phyloP scores from a whole-genome alignment of 2,113 vertebrate genomes.

The Pedetes capensis region DNA sequence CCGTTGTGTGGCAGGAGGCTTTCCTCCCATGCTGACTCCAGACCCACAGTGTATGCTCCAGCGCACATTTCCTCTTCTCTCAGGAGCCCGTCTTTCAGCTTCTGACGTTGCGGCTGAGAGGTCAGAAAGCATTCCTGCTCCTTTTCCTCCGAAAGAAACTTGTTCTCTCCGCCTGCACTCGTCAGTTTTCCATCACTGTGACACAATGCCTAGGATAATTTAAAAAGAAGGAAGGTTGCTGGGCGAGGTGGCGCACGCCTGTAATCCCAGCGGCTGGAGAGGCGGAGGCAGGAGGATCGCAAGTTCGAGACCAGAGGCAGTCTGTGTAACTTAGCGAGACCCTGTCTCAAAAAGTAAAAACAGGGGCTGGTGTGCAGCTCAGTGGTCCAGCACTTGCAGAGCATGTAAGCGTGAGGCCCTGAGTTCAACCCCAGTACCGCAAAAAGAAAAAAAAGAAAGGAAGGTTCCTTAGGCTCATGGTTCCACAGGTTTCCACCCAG shows the following conservation, averaged over 20 bases:
- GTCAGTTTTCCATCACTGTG: background rate
- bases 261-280: no score
- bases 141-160: background rate
- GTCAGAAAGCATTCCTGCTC: background rate
- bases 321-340: no score
- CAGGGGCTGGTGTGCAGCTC: no score
- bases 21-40: background rate
- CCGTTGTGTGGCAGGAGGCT: background rate
- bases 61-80: background rate
- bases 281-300: no score
- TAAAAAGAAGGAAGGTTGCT: background rate
- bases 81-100: background rate
- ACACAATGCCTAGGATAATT: background rate
- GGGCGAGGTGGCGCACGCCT: no score
- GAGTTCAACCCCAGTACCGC: no score
- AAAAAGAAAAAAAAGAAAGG: no score
- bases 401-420: no score
- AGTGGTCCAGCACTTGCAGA: no score
- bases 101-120: background rate
- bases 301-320: no score
- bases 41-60: background rate
- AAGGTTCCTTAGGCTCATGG: no score
- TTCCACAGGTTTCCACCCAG: background rate
- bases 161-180: background rate
- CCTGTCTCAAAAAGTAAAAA: no score